Conservation (phyloP, 1,140 invertebrate genomes). For the Bombus breviceps region DNA sequence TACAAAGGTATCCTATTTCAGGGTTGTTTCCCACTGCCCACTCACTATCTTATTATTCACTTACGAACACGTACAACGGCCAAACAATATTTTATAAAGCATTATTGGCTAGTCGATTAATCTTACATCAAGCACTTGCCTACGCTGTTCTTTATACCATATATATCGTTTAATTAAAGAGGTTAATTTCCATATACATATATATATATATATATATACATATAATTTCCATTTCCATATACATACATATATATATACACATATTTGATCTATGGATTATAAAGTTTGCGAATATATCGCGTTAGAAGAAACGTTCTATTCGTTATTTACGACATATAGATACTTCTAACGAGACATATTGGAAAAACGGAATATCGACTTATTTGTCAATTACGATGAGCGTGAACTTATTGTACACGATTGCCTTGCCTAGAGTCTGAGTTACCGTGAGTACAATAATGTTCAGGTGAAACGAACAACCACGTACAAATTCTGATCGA, state of each 20-base stretch:
- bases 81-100: constrained; percentile 22
- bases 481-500: constrained; percentile 31
- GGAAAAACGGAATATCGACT: constrained; percentile 34
- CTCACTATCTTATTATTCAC: constrained; percentile 43
- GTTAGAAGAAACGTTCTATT: not conserved
- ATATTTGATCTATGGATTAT: not conserved
- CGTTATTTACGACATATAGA: not conserved
- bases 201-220: too few relatives aligned
- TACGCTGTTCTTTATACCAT: constrained; percentile 4
- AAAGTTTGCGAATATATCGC: not conserved
- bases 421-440: constrained; percentile 35
- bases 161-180: constrained; percentile 14
- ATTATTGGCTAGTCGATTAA: constrained; percentile 32
- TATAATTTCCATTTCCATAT: too few relatives aligned
- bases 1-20: constrained; percentile 43
- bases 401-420: constrained; percentile 38
- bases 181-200: not conserved
- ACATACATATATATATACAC: not conserved
- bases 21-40: constrained; percentile 61
- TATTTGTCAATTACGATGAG: constrained; percentile 43
- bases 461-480: constrained; percentile 15
- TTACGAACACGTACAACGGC: constrained; percentile 17
- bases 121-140: constrained; percentile 19
- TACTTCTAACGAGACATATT: not conserved
- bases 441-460: constrained; percentile 38